Conservation (phyloP, 1,140 invertebrate species). For the Daktulosphaira vitifoliae region DNA sequence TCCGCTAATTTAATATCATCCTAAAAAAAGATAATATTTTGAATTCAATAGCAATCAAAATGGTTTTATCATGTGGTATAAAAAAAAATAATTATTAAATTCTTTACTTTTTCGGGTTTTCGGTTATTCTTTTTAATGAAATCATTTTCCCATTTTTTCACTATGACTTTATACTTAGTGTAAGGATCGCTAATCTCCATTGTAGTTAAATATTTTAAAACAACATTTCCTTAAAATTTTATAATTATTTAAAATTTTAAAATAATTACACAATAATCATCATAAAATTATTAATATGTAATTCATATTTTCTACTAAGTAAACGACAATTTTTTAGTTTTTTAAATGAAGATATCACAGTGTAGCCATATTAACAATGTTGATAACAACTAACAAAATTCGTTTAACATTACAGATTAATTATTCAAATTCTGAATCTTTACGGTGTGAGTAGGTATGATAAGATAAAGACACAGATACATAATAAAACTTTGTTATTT, state of each 20-base stretch:
- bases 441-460: too few species aligned
- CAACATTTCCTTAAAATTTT: not conserved
- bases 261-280: too few species aligned
- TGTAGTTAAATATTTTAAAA: not conserved
- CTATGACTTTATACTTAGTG: slow-evolving; percentile 57
- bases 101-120: slow-evolving; percentile 60
- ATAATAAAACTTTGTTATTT: too few species aligned
- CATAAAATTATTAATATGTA: too few species aligned
- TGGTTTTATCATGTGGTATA: too few species aligned
- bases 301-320: too few species aligned
- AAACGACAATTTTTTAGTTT: too few species aligned
- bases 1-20: slow-evolving; percentile 68
- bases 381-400: slow-evolving; percentile 1
- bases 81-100: not conserved
- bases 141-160: slow-evolving; percentile 69
- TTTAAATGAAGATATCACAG: not conserved
- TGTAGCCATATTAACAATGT: slow-evolving; percentile 6
- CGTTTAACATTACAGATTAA: too few species aligned
- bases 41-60: not conserved
- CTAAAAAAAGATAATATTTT: slow-evolving; percentile 44
- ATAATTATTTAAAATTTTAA: too few species aligned
- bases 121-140: slow-evolving; percentile 59
- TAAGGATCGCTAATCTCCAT: slow-evolving; percentile 25
- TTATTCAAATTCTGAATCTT: too few species aligned
- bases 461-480: too few species aligned